Evolutionary conservation across 2,113 vertebrate species (phyloP).

Genomic region (Cervus canadensis): DNA sequence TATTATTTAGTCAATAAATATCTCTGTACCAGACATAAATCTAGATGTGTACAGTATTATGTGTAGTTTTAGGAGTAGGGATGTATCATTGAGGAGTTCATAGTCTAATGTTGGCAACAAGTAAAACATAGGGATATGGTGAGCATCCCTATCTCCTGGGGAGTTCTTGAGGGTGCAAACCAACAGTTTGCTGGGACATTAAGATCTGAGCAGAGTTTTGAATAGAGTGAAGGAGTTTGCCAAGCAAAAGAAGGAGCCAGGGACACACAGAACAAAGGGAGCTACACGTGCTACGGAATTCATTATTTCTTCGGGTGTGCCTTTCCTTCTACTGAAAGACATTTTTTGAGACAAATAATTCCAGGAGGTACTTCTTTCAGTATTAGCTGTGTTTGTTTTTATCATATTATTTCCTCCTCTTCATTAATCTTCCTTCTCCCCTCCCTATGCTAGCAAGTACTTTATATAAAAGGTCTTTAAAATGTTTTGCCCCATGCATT

Average conservation of each 20-base stretch:
- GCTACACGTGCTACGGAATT: fast-evolving
- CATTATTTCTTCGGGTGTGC: not conserved
- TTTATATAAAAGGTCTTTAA: not conserved
- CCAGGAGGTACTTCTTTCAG: not conserved
- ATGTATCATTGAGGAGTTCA: not conserved
- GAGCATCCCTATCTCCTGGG: not conserved
- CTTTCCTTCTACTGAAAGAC: not conserved
- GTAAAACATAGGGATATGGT: not conserved
- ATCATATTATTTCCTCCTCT: not conserved
- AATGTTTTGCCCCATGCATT: not conserved
- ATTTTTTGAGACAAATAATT: not conserved
- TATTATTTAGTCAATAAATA: not conserved
- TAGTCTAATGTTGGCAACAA: not conserved
- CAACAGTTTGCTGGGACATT: not conserved
- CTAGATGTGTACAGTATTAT: not conserved
- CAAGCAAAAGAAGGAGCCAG: not conserved
- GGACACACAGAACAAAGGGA: not conserved
- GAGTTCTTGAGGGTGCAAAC: not conserved
- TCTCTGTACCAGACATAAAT: not conserved
- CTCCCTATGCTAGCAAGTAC: not conserved
- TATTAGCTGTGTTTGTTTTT: not conserved
- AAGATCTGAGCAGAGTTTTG: not conserved
- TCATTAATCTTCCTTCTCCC: not conserved
- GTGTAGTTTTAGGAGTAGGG: not conserved
- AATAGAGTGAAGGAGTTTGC: not conserved